phyloP scores from a whole-genome alignment of 2,888 invertebrate species.

The Cheilosia soror region DNA sequence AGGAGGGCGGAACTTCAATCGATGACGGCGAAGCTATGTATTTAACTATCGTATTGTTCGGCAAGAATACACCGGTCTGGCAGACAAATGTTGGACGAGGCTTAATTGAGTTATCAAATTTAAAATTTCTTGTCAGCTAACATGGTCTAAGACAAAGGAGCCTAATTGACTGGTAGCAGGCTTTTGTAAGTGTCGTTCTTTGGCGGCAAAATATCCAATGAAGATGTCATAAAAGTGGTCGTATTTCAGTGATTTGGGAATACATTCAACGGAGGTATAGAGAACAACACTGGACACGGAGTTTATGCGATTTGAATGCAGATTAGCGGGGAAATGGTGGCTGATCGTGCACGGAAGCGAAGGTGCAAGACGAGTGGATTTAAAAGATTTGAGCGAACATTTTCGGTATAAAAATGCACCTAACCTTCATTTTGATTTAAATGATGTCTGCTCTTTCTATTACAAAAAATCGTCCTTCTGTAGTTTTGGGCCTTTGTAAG shows the following conservation, averaged over 20 bases:
- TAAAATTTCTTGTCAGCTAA: conserved; percentile 26
- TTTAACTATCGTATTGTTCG: conserved; percentile 40
- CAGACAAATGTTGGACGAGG: conserved; percentile 9
- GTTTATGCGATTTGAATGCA: too few relatives aligned
- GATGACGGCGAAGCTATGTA: conserved; percentile 15
- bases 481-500: too few relatives aligned
- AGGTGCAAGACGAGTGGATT: too few relatives aligned
- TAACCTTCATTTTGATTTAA: too few relatives aligned
- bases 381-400: too few relatives aligned
- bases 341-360: too few relatives aligned
- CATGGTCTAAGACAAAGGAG: conserved; percentile 48
- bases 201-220: conserved; percentile 50
- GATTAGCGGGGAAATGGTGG: too few relatives aligned
- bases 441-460: too few relatives aligned
- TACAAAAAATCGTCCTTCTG: too few relatives aligned
- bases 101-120: conserved; percentile 66
- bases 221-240: conserved; percentile 23
- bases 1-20: conserved; percentile 35
- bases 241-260: conserved; percentile 29
- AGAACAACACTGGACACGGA: too few relatives aligned
- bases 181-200: conserved; percentile 58
- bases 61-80: conserved; percentile 20
- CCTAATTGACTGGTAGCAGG: conserved; percentile 63
- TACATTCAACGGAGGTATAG: conserved; percentile 4
- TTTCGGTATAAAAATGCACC: too few relatives aligned